phyloP scores from a whole-genome alignment of 2,888 invertebrate species.

The Minunthozetes semirufus region DNA sequence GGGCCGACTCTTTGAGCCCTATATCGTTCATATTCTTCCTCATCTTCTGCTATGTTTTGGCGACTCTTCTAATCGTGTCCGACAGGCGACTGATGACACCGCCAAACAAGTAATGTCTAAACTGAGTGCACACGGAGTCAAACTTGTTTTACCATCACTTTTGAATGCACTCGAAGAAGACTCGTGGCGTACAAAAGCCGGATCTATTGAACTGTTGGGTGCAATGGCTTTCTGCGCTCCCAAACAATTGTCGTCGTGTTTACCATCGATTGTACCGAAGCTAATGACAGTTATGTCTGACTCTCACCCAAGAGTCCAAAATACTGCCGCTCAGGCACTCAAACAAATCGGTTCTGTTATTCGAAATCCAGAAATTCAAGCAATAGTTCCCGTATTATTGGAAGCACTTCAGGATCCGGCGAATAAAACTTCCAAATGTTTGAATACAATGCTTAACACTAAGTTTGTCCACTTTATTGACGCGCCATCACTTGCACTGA shows the following conservation, averaged over 20 bases:
- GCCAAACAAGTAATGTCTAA: conserved; percentile 86
- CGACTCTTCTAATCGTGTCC: conserved; percentile 84
- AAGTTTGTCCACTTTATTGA: conserved; percentile 99
- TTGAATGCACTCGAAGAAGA: conserved; percentile 91
- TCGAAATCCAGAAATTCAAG: conserved; percentile 95
- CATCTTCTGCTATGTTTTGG: conserved; percentile 91
- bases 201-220: conserved; percentile 89
- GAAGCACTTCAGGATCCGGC: conserved; percentile 93
- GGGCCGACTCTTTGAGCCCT: conserved; percentile 95
- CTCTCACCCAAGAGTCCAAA: conserved; percentile 93
- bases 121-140: conserved; percentile 93
- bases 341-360: conserved; percentile 96
- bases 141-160: conserved; percentile 87
- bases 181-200: conserved; percentile 96
- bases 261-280: conserved; percentile 96
- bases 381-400: conserved; percentile 59
- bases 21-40: conserved; percentile 93
- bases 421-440: conserved; percentile 80
- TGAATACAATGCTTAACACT: conserved; percentile 87
- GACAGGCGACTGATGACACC: conserved; percentile 92
- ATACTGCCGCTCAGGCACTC: conserved; percentile 90
- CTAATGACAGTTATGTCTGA: conserved; percentile 86
- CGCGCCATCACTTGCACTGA: conserved; percentile 92
- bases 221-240: conserved; percentile 99
- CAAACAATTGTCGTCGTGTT: conserved; percentile 92